Percentiles rank a stretch among this genome's conserved stretches.
Conservation (phyloP, 2,888 invertebrate genomes). For the Megastigmus dorsalis region DNA sequence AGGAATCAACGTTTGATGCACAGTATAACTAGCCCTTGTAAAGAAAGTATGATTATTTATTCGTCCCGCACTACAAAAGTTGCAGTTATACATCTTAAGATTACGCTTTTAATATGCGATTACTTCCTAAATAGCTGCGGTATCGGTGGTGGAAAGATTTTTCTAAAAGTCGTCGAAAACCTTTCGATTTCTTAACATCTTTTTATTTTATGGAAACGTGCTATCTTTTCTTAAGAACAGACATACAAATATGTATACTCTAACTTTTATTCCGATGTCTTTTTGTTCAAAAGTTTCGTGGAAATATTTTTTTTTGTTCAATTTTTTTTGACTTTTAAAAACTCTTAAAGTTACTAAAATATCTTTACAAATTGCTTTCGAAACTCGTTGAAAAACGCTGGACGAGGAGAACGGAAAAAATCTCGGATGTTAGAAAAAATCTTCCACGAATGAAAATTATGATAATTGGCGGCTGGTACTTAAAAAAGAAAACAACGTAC, state of each 20-base stretch:
- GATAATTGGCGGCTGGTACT: not conserved
- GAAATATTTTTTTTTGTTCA: not conserved
- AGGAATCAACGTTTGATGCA: slow-evolving; percentile 4
- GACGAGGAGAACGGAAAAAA: too few species aligned
- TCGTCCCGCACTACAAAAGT: not conserved
- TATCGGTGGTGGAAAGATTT: slow-evolving; percentile 35
- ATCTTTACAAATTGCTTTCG: slow-evolving; percentile 17
- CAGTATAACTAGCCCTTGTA: too few species aligned
- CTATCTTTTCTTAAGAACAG: slow-evolving; percentile 6
- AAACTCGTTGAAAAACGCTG: slow-evolving; percentile 6
- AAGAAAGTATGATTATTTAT: too few species aligned
- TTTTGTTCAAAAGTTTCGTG: not conserved
- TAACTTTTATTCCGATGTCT: not conserved
- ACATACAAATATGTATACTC: not conserved
- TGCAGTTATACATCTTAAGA: not conserved
- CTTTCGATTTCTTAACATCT: too few species aligned
- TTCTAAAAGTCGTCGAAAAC: slow-evolving; percentile 36
- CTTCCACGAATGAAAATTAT: slow-evolving; percentile 10
- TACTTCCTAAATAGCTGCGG: slow-evolving; percentile 30
- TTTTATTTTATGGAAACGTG: slow-evolving; percentile 23
- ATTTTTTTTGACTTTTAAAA: not conserved
- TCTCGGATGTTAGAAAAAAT: slow-evolving; percentile 16
- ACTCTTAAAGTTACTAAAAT: slow-evolving; percentile 20
- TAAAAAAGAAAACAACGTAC: slow-evolving; percentile 11
- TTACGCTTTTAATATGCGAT: slow-evolving; percentile 5